Base-by-base conservation (phyloP, 2,888 invertebrate genomes). In the Dexiosoma caninum region DNA sequence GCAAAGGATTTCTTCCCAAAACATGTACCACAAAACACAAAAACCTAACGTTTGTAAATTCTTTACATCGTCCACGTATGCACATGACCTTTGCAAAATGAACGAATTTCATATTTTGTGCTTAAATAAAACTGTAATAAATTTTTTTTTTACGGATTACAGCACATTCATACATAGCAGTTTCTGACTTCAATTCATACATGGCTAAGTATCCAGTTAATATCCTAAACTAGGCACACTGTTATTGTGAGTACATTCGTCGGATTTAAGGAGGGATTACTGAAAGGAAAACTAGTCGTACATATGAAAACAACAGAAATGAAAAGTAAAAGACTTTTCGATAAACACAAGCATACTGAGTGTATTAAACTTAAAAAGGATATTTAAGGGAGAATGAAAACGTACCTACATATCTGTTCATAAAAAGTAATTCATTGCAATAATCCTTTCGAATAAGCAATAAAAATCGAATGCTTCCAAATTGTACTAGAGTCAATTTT, bases 391-490 rank as follows among this genome's bases (percentile, higher is more conserved):
- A 9, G 7, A 81, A 27, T 6, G 6, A 6, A 27, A 27, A 27
- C 27, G 4, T 27, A 5, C 27, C 27, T 5, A 6, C 3, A 5
- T 27, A 6, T 27, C 4, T 27, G 27, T 5, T 5, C 6, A 27
- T 27, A n/a, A 84, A 84, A 85, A 64, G 86, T 86, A 87, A 88
- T 88, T 88, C 87, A 88, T 88, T 88, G 86, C 87, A 87, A 86
- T 87, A 88, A 88, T 87, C 87, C 86, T 86, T 87, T 40, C 87
- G 86, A 88, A 85, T 87, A 85, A 86, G 87, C 88, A 87, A 88
- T 88, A 88, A 88, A 88, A 87, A 86, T 87, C 83, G 85, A 86
- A 84, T 85, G 83, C 78, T 82, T 82, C 80, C 80, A 82, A n/a
- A 77, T 82, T 78, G 79, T 72, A 77, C 32, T 66, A 42, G 72